Conservation (phyloP, 2,888 invertebrate genomes). For the Caradrina clavipalpis region DNA sequence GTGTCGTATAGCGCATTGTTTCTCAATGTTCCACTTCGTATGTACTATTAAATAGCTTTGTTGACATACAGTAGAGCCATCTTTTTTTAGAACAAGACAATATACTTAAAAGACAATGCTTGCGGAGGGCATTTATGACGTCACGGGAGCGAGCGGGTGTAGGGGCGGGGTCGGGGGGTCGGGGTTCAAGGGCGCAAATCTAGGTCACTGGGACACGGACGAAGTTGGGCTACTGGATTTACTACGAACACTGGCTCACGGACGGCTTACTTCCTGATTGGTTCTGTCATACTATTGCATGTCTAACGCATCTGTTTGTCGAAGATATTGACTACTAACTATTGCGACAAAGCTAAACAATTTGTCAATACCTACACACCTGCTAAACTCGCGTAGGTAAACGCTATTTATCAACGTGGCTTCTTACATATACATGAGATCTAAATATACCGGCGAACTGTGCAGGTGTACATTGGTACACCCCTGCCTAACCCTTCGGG, state of each 20-base stretch:
- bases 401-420: neutral
- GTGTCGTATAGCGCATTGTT: constrained; percentile 3
- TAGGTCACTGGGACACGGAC: constrained; percentile 87
- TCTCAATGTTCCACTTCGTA: neutral
- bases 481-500: too few species aligned
- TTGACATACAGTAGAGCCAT: constrained; percentile 60
- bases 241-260: constrained; percentile 65
- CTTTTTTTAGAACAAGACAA: constrained; percentile 69
- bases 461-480: too few species aligned
- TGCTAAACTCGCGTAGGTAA: too few species aligned
- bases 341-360: constrained; percentile 6
- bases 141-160: constrained; percentile 78
- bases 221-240: constrained; percentile 74
- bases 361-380: neutral
- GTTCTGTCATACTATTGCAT: constrained; percentile 62
- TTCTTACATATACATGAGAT: too few species aligned
- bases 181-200: constrained; percentile 88
- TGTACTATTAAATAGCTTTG: constrained; percentile 55
- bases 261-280: constrained; percentile 68
- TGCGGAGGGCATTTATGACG: constrained; percentile 81
- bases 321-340: constrained; percentile 9
- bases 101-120: constrained; percentile 74
- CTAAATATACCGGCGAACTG: too few species aligned
- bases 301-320: constrained; percentile 2
- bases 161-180: constrained; percentile 65